Evolutionary conservation across 2,888 invertebrate genomes (phyloP).

Genomic region (Polymixis lichenea): DNA sequence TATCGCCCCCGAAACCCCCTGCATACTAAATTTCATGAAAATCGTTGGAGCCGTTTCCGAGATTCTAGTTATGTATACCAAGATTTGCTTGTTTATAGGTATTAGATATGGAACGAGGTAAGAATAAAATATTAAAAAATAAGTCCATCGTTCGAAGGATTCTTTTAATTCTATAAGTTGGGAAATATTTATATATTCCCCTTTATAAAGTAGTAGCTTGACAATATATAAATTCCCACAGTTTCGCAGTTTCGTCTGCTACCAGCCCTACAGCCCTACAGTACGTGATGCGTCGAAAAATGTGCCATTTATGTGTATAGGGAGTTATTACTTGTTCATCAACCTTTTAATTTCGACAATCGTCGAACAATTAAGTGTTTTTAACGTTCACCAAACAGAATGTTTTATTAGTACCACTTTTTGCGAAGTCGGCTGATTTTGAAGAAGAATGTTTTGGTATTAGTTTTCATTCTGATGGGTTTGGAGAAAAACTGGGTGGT

Average conservation of each 20-base stretch:
- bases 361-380: constrained; percentile 65
- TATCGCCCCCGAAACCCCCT: too few relatives aligned
- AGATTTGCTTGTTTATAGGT: too few relatives aligned
- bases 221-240: not conserved
- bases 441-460: constrained; percentile 49
- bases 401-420: constrained; percentile 60
- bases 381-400: constrained; percentile 50
- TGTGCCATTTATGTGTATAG: constrained; percentile 70
- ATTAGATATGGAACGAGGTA: too few relatives aligned
- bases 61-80: too few relatives aligned
- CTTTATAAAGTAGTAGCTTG: not conserved
- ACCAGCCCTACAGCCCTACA: constrained; percentile 54
- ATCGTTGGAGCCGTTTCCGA: too few relatives aligned
- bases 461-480: constrained; percentile 52
- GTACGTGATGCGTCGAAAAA: constrained; percentile 78
- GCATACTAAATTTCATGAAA: too few relatives aligned
- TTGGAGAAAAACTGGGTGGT: constrained; percentile 34
- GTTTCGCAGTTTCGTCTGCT: not conserved
- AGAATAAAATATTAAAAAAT: too few relatives aligned
- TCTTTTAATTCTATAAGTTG: too few relatives aligned
- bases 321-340: constrained; percentile 68
- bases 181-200: too few relatives aligned
- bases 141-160: too few relatives aligned
- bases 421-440: constrained; percentile 52
- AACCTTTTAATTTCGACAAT: constrained; percentile 70